A percentile compares a stretch with the other conserved stretches of the same genome.
phyloP scores from a whole-genome alignment of 2,888 invertebrate species.

The Nephrotoma flavescens region DNA sequence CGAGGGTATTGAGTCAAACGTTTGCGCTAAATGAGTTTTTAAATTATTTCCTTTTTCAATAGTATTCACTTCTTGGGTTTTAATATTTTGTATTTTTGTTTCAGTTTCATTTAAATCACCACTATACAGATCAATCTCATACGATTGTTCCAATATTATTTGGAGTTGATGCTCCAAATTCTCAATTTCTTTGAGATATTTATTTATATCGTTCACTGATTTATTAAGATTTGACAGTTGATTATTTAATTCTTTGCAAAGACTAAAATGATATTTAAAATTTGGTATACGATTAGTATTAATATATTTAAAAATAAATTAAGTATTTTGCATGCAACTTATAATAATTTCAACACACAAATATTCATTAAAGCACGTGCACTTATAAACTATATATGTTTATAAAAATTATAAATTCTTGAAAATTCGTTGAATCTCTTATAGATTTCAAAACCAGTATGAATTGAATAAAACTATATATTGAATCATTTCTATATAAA shows the following conservation, averaged over 20 bases:
- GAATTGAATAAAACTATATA: background rate
- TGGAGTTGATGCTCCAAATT: constrained; percentile 52
- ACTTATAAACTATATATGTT: background rate
- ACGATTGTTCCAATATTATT: constrained; percentile 47
- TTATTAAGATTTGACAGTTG: constrained; percentile 42
- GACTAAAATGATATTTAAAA: background rate
- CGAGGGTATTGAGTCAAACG: constrained; percentile 37
- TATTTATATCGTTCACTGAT: constrained; percentile 62
- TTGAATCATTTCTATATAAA: constrained; percentile 1
- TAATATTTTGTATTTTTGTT: constrained; percentile 41
- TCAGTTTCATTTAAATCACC: constrained; percentile 51
- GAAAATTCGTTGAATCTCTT: background rate
- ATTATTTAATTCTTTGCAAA: background rate
- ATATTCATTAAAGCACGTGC: background rate
- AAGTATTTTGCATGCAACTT: background rate
- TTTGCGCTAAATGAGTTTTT: background rate
- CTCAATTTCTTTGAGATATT: constrained; percentile 53
- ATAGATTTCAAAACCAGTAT: background rate
- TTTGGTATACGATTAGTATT: background rate
- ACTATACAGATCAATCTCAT: constrained; percentile 62
- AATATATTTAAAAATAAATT: background rate
- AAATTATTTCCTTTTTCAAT: constrained; percentile 41
- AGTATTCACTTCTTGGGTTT: constrained; percentile 40
- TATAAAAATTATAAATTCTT: background rate
- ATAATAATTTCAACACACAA: background rate